Conservation (phyloP, 2,797 vertebrate genomes). For the Hydrocynus forskahlii region DNA sequence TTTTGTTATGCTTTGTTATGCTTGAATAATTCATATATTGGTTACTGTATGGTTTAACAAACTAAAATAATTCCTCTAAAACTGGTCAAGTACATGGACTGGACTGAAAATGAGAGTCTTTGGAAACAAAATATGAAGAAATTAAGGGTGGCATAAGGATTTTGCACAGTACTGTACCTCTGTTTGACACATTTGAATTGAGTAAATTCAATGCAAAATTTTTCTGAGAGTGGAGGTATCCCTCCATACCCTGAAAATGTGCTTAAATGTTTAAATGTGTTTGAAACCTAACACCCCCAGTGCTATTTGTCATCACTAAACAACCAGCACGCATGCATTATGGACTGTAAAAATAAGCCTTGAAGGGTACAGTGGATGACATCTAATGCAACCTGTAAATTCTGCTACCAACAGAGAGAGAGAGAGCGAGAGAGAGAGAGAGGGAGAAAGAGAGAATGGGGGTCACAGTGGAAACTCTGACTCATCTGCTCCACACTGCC, state of each 20-base stretch:
- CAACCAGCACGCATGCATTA: slow-evolving; percentile 26
- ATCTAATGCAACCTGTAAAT: slow-evolving; percentile 45
- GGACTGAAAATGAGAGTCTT: too few relatives aligned
- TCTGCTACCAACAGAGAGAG: slow-evolving; percentile 48
- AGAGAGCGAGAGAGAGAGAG: slow-evolving; percentile 58
- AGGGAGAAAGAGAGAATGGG: slow-evolving; percentile 66
- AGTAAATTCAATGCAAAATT: neutral
- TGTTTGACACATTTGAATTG: neutral
- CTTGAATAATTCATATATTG: too few relatives aligned
- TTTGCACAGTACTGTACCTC: neutral
- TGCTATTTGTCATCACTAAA: slow-evolving; percentile 38
- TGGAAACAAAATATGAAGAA: too few relatives aligned
- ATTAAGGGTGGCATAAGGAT: too few relatives aligned
- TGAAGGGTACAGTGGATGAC: slow-evolving; percentile 14
- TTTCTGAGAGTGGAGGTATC: neutral
- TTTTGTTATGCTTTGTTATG: too few relatives aligned
- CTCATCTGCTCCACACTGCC: slow-evolving; percentile 75
- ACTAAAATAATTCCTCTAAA: too few relatives aligned
- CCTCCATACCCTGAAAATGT: neutral
- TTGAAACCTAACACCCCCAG: slow-evolving; percentile 29
- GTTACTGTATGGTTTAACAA: too few relatives aligned
- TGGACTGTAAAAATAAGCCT: slow-evolving; percentile 41
- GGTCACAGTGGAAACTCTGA: slow-evolving; percentile 82
- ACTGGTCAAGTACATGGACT: too few relatives aligned
- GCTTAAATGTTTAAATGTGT: neutral